Conservation (phyloP, 2,113 vertebrate species). For the Columba livia region DNA sequence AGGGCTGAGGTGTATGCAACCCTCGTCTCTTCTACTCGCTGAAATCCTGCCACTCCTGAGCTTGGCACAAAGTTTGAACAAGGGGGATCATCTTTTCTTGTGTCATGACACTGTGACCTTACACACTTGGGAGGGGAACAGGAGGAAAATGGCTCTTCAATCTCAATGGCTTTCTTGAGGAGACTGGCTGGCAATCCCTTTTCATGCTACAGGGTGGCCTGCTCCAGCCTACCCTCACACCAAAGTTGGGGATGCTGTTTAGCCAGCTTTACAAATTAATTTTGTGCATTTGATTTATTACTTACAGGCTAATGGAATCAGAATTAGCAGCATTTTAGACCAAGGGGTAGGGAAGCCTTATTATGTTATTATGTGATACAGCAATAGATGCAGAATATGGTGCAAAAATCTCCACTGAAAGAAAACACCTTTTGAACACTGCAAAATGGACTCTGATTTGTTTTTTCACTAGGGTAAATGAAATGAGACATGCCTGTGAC, state of each 20-base stretch:
- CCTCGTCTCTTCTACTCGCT: neutral
- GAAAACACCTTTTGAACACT: neutral
- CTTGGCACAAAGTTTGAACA: neutral
- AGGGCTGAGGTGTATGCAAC: neutral
- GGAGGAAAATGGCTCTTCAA: neutral
- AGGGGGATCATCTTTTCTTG: neutral
- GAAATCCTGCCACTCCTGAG: neutral
- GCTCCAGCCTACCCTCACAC: neutral
- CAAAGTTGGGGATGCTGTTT: neutral
- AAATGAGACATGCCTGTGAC: neutral
- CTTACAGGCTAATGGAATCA: neutral
- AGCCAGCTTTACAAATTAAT: neutral
- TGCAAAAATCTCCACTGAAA: neutral
- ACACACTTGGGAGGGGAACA: neutral
- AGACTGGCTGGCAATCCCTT: neutral
- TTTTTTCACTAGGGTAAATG: neutral
- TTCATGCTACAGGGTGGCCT: neutral
- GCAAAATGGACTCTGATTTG: neutral
- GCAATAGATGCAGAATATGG: neutral
- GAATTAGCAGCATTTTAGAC: neutral
- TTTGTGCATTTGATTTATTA: neutral
- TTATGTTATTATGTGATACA: fast-evolving
- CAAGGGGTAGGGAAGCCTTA: neutral
- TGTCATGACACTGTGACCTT: neutral
- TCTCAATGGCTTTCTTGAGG: neutral